Evolutionary conservation across 2,888 invertebrate species (phyloP).

Genomic region (Sinohyriopsis cumingii): DNA sequence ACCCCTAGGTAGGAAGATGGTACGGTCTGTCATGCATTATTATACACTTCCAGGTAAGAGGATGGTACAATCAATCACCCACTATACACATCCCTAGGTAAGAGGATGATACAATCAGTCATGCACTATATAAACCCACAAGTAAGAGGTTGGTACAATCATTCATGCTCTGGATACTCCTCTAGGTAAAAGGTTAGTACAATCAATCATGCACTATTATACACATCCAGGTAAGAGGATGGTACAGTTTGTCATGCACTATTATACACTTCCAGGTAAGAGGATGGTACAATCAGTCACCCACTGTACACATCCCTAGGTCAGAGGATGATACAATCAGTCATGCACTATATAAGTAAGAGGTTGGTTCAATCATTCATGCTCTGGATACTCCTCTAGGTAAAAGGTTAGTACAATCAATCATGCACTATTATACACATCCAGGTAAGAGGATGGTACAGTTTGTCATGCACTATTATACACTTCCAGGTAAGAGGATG

Average conservation of each 20-base stretch:
- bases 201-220: conserved; percentile 69
- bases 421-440: background rate
- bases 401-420: background rate
- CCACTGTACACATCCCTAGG: too few relatives aligned
- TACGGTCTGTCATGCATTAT: background rate
- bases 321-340: conserved; percentile 81
- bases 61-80: too few relatives aligned
- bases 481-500: too few relatives aligned
- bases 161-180: background rate
- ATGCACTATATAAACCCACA: conserved; percentile 85
- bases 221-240: conserved; percentile 86
- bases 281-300: too few relatives aligned
- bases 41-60: conserved; percentile 68
- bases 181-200: conserved; percentile 66
- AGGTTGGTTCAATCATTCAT: background rate
- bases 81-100: too few relatives aligned
- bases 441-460: background rate
- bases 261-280: conserved; percentile 67
- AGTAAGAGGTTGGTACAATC: conserved; percentile 63
- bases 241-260: conserved; percentile 74
- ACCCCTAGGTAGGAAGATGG: conserved; percentile 78
- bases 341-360: conserved; percentile 81
- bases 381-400: conserved; percentile 65
- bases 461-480: too few relatives aligned
- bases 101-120: conserved; percentile 83